Percentiles rank a stretch among this genome's conserved stretches.
Evolutionary conservation across 2,888 invertebrate species (phyloP).

Genomic region (Tribolium freemani): DNA sequence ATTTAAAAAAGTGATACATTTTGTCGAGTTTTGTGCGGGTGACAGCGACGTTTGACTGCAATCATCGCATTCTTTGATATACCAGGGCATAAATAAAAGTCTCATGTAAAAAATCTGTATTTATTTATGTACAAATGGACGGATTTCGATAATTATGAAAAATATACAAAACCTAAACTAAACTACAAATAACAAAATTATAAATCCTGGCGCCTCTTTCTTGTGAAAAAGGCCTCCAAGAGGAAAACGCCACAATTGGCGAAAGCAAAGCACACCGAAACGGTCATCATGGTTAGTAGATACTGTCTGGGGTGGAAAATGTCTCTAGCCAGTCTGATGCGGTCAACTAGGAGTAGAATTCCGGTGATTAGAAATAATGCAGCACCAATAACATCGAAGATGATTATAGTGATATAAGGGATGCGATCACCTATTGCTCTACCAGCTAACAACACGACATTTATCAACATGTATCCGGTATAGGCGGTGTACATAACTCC

Average conservation of each 20-base stretch:
- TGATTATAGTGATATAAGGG: constrained; percentile 75
- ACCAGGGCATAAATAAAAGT: too few relatives aligned
- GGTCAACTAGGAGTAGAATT: constrained; percentile 73
- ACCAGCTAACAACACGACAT: constrained; percentile 74
- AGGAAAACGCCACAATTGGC: constrained; percentile 74
- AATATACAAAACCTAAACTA: constrained; percentile 32
- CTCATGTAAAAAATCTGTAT: neutral
- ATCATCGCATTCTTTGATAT: neutral
- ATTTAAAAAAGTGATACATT: constrained; percentile 5
- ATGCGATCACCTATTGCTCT: constrained; percentile 74
- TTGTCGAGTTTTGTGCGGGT: neutral
- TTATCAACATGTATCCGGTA: constrained; percentile 77
- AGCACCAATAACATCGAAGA: constrained; percentile 75
- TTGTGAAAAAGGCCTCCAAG: constrained; percentile 75
- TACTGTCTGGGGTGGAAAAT: constrained; percentile 76
- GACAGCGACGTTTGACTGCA: neutral
- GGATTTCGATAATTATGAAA: constrained; percentile 48
- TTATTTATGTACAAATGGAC: constrained; percentile 44
- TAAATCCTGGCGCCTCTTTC: constrained; percentile 72
- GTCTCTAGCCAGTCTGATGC: constrained; percentile 66
- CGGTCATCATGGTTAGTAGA: constrained; percentile 75
- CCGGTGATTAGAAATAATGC: constrained; percentile 77
- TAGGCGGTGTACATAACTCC: constrained; percentile 78
- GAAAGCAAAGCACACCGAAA: constrained; percentile 76
- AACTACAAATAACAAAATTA: constrained; percentile 54